phyloP scores from a whole-genome alignment of 2,797 vertebrate species.

The Coreius guichenoti region DNA sequence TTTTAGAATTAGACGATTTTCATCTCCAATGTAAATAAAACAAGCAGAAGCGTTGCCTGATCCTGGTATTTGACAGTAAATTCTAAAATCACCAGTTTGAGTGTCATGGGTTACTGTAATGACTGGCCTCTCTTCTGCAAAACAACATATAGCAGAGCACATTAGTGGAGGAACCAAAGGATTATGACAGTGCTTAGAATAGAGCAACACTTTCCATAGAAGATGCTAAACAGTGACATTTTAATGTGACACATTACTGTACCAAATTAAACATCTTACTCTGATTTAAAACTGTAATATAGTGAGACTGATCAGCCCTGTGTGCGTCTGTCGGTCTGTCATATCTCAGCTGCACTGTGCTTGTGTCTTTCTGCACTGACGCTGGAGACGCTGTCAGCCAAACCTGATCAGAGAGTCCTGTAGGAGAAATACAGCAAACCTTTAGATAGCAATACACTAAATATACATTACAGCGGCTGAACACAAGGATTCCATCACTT shows the following conservation, averaged over 20 bases:
- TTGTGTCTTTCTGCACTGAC: background rate
- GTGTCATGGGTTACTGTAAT: background rate
- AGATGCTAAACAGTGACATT: slow-evolving; percentile 4
- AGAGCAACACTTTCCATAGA: background rate
- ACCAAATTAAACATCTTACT: background rate
- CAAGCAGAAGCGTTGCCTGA: background rate
- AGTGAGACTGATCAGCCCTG: background rate
- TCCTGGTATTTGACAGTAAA: slow-evolving; percentile 13
- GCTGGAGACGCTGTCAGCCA: background rate
- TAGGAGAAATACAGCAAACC: background rate
- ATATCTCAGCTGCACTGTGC: background rate
- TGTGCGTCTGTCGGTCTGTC: background rate
- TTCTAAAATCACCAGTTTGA: background rate
- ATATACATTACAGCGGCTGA: background rate
- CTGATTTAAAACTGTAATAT: background rate
- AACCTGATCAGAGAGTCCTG: background rate
- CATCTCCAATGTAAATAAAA: background rate
- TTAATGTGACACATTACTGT: background rate
- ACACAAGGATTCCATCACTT: background rate
- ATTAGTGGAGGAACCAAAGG: background rate
- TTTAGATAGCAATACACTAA: background rate
- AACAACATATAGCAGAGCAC: background rate
- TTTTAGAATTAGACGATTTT: background rate
- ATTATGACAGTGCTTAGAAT: background rate
- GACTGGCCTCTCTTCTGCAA: background rate